Evolutionary conservation across 2,888 invertebrate species (phyloP).

Genomic region (Oscheius sp.): DNA sequence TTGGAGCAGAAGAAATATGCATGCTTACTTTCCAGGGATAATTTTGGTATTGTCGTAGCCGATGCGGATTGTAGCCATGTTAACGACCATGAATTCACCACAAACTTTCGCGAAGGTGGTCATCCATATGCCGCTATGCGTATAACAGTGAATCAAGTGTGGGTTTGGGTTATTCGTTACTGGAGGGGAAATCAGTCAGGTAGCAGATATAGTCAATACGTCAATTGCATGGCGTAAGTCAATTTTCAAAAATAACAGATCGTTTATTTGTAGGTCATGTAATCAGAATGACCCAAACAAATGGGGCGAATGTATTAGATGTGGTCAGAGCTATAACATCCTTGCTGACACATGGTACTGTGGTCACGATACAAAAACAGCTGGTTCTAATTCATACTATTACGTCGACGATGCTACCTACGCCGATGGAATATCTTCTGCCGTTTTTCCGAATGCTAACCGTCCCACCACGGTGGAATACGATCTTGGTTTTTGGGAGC

Average conservation of each 20-base stretch:
- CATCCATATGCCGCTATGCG: neutral
- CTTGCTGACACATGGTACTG: neutral
- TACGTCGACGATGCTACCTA: neutral
- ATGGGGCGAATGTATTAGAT: neutral
- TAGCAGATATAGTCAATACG: neutral
- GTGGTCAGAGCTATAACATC: neutral
- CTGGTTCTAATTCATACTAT: neutral
- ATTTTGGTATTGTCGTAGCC: neutral
- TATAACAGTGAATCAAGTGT: no score
- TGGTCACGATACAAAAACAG: neutral
- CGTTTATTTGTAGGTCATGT: neutral
- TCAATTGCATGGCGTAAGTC: neutral
- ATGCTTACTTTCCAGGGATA: neutral
- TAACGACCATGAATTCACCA: neutral
- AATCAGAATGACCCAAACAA: neutral
- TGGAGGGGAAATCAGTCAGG: neutral
- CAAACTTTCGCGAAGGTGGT: neutral
- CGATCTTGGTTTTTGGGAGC: slow-evolving; percentile 18
- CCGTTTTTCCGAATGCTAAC: neutral
- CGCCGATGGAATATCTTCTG: neutral
- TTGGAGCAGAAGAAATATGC: no score
- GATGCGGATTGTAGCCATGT: neutral
- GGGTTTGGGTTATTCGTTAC: slow-evolving; percentile 6
- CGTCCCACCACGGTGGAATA: slow-evolving; percentile 4
- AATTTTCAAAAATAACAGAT: no score